Percentiles rank a stretch among this genome's conserved stretches.
These are phyloP conservation scores for Stenurella melanura DNA, from an alignment of 2,888 invertebrate genomes.

Conservation along the genomic window DNA sequence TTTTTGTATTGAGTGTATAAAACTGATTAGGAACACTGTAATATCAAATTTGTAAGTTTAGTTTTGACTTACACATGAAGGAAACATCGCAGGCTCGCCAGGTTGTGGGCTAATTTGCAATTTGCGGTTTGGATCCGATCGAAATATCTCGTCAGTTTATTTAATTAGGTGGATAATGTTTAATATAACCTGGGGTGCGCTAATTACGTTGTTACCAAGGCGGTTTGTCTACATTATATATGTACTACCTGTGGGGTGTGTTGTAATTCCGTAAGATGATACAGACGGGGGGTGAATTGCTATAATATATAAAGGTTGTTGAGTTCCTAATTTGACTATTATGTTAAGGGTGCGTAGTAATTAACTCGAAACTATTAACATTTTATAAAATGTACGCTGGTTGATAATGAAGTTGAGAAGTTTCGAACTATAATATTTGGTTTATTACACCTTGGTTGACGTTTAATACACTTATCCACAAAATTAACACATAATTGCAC, in stretches of 20 bases:
- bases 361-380: constrained; percentile 31
- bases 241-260: constrained; percentile 31
- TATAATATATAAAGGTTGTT: constrained; percentile 40
- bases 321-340: constrained; percentile 37
- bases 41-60: constrained; percentile 24
- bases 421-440: not conserved
- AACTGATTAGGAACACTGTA: constrained; percentile 10
- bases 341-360: constrained; percentile 35
- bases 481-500: no score
- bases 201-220: constrained; percentile 42
- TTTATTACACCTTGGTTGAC: no score
- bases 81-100: not conserved
- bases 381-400: constrained; percentile 7
- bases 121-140: constrained; percentile 46
- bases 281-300: constrained; percentile 32
- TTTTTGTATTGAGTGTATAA: not conserved
- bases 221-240: constrained; percentile 31
- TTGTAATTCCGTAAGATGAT: constrained; percentile 36
- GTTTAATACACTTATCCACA: no score
- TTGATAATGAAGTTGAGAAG: not conserved
- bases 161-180: constrained; percentile 51
- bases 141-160: constrained; percentile 46
- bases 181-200: constrained; percentile 47
- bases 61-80: constrained; percentile 4
- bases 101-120: constrained; percentile 35